A percentile compares a stretch with the other conserved stretches of the same genome.
phyloP scores from a whole-genome alignment of 2,888 invertebrate genomes.

The Bombylius major region DNA sequence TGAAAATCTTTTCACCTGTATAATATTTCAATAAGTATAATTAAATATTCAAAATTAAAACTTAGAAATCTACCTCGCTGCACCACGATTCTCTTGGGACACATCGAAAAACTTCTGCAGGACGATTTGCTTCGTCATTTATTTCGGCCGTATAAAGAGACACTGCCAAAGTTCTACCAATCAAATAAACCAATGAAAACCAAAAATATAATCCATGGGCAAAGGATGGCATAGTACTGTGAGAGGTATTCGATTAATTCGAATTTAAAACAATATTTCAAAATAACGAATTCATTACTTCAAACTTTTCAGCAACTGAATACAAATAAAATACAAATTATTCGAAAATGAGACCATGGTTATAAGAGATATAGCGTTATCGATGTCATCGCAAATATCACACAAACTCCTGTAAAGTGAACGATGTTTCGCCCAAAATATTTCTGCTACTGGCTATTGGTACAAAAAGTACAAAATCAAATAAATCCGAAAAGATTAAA shows the following conservation, averaged over 20 bases:
- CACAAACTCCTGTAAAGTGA: constrained; percentile 41
- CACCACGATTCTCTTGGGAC: constrained; percentile 39
- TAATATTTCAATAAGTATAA: neutral
- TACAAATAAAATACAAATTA: constrained; percentile 46
- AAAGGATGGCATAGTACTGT: constrained; percentile 30
- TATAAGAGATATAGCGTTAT: constrained; percentile 39
- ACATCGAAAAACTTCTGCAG: constrained; percentile 34
- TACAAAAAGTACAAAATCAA: neutral
- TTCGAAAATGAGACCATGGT: constrained; percentile 43
- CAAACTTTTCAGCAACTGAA: constrained; percentile 43
- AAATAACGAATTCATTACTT: constrained; percentile 24
- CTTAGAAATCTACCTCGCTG: constrained; percentile 27
- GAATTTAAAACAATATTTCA: neutral
- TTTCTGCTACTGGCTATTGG: constrained; percentile 24
- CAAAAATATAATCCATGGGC: constrained; percentile 42
- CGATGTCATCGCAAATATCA: constrained; percentile 39
- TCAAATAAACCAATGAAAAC: constrained; percentile 43
- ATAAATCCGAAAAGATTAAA: neutral
- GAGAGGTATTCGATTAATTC: neutral
- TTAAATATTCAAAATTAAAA: neutral
- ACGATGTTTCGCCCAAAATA: constrained; percentile 41
- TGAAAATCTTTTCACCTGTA: constrained; percentile 25
- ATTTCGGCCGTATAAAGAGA: constrained; percentile 44
- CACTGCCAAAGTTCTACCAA: constrained; percentile 42
- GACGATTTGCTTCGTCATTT: constrained; percentile 41